Conservation (phyloP, 2,797 vertebrate genomes). For the Neoniphon sammara region DNA sequence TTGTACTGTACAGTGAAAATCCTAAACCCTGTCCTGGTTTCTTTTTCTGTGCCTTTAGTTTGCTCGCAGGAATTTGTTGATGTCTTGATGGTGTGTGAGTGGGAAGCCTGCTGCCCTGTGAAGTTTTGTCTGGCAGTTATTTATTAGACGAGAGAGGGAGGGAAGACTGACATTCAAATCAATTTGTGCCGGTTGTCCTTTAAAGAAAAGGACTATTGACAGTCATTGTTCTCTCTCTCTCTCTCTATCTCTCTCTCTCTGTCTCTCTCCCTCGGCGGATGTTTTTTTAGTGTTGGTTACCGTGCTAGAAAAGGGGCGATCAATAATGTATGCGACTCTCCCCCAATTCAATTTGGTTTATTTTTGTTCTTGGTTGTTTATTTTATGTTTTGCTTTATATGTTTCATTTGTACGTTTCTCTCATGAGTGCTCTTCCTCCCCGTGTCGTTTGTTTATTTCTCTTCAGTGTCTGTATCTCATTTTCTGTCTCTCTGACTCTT, state of each 20-base stretch:
- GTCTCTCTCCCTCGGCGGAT: neutral
- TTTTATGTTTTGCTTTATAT: constrained; percentile 19
- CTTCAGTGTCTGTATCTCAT: neutral
- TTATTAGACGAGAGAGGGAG: constrained; percentile 39
- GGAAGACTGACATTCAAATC: constrained; percentile 41
- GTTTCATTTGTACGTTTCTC: constrained; percentile 36
- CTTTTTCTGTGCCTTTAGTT: constrained; percentile 15
- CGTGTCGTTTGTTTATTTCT: constrained; percentile 13
- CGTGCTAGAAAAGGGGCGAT: constrained; percentile 30
- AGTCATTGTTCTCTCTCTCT: neutral
- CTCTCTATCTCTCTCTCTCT: too few species aligned
- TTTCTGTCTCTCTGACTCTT: constrained; percentile 6
- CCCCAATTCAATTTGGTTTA: constrained; percentile 26
- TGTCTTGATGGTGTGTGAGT: constrained; percentile 9
- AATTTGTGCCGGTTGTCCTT: constrained; percentile 52
- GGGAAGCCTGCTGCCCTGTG: constrained; percentile 2
- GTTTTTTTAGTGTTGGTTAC: constrained; percentile 20
- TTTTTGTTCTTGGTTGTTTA: constrained; percentile 11
- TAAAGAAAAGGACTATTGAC: constrained; percentile 57
- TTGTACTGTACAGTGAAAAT: neutral
- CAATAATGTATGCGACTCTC: constrained; percentile 21
- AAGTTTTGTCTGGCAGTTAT: constrained; percentile 44
- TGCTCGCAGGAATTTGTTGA: constrained; percentile 23
- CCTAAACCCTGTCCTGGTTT: neutral
- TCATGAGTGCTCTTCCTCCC: constrained; percentile 3